Conservation (phyloP, 2,113 vertebrate genomes). For the Tretioscincus oriximinensis region DNA sequence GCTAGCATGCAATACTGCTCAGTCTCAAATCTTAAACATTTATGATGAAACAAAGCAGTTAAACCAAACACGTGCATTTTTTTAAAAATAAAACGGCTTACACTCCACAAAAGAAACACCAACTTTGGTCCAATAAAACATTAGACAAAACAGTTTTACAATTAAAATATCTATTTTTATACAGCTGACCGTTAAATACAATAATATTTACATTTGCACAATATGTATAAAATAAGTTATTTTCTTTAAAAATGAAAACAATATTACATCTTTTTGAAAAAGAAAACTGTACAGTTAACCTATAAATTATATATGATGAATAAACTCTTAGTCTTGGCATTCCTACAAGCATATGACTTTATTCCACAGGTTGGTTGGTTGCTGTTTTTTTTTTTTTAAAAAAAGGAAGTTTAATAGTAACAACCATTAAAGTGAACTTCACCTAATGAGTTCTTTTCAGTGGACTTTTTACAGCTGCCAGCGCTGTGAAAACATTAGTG, state of each 20-base stretch:
- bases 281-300: slow-evolving; percentile 88
- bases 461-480: slow-evolving; percentile 77
- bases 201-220: slow-evolving; percentile 98
- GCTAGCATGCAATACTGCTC: slow-evolving; percentile 90
- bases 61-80: slow-evolving; percentile 85
- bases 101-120: slow-evolving; percentile 78
- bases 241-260: slow-evolving; percentile 89
- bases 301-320: slow-evolving; percentile 74
- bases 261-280: slow-evolving; percentile 81
- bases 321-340: slow-evolving; percentile 64
- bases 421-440: slow-evolving; percentile 21
- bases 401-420: slow-evolving; percentile 58
- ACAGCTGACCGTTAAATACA: slow-evolving; percentile 98
- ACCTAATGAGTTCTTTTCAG: slow-evolving; percentile 51
- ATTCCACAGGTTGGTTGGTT: slow-evolving; percentile 65
- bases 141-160: slow-evolving; percentile 91
- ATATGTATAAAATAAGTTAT: slow-evolving; percentile 99
- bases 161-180: slow-evolving; percentile 94
- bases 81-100: slow-evolving; percentile 72
- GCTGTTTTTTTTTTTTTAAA: slow-evolving; percentile 54
- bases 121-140: slow-evolving; percentile 99
- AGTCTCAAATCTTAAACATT: slow-evolving; percentile 78
- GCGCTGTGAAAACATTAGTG: slow-evolving; percentile 68
- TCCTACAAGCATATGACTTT: slow-evolving; percentile 51
- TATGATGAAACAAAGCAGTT: slow-evolving; percentile 79